Conservation (phyloP, 2,888 invertebrate genomes). For the Xylophagus ater region DNA sequence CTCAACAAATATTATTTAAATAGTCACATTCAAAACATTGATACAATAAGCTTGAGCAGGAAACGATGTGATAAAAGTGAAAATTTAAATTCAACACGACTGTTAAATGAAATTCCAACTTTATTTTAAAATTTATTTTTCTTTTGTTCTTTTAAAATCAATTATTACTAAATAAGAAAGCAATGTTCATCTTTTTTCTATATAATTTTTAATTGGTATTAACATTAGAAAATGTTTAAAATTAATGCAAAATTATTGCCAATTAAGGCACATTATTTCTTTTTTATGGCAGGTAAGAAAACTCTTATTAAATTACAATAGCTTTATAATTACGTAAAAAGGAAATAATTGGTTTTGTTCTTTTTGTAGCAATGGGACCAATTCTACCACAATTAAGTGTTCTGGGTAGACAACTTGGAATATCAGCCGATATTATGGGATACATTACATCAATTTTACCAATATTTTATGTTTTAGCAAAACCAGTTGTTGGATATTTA, state of each 20-base stretch:
- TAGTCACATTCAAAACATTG: too few species aligned
- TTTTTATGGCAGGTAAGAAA: constrained; percentile 72
- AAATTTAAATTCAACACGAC: too few species aligned
- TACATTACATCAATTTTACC: constrained; percentile 62
- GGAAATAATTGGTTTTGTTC: constrained; percentile 6
- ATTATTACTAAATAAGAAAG: too few species aligned
- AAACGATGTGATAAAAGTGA: too few species aligned
- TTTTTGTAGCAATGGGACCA: constrained; percentile 61
- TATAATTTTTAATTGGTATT: too few species aligned
- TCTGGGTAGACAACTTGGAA: constrained; percentile 65
- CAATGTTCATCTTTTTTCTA: too few species aligned
- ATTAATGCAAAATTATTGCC: constrained; percentile 62
- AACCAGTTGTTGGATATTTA: constrained; percentile 63
- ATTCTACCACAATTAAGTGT: constrained; percentile 68
- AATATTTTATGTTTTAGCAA: constrained; percentile 63
- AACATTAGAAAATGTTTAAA: constrained; percentile 45
- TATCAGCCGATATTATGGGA: constrained; percentile 66
- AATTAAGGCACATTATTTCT: constrained; percentile 77
- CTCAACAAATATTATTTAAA: too few species aligned
- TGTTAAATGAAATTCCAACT: too few species aligned
- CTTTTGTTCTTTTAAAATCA: too few species aligned
- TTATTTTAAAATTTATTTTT: too few species aligned
- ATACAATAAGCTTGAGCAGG: too few species aligned
- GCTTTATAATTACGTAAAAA: neutral
- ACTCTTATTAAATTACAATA: too few species aligned